Evolutionary conservation across 2,113 vertebrate genomes (phyloP).

Genomic region (Taxidea taxus): DNA sequence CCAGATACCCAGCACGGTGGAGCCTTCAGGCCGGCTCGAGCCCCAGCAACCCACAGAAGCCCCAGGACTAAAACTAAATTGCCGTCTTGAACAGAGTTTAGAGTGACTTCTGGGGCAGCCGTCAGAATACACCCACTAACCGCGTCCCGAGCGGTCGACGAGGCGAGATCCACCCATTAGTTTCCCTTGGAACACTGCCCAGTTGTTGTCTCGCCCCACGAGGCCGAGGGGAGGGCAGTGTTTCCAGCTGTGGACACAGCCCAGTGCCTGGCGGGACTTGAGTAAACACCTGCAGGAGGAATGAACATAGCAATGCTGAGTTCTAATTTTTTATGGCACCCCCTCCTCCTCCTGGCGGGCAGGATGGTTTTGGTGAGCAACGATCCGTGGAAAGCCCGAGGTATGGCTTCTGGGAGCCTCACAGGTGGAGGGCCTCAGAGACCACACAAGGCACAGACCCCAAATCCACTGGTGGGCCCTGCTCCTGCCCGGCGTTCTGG

Average conservation of each 20-base stretch:
- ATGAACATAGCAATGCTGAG: rapidly evolving
- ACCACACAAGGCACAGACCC: not conserved
- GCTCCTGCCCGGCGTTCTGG: rapidly evolving
- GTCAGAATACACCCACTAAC: rapidly evolving
- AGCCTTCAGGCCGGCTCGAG: rapidly evolving
- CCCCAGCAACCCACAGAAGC: not conserved
- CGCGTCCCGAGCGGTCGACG: rapidly evolving
- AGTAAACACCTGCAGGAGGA: not conserved
- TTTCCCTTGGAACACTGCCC: rapidly evolving
- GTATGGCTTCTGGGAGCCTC: not conserved
- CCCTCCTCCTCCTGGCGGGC: not conserved
- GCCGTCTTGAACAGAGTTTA: not conserved
- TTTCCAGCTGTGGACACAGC: not conserved
- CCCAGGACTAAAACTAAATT: rapidly evolving
- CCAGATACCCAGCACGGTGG: rapidly evolving
- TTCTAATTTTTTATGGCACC: rapidly evolving
- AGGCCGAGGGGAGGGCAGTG: not conserved
- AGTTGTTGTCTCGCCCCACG: rapidly evolving
- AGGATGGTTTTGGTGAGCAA: rapidly evolving
- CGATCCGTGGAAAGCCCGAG: rapidly evolving
- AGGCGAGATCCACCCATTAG: rapidly evolving
- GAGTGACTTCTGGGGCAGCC: rapidly evolving
- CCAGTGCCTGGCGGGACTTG: not conserved
- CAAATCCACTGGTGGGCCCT: rapidly evolving
- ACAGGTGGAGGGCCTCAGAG: rapidly evolving